Conservation (phyloP, 2,113 vertebrate genomes). For the Peucedramus taeniatus region DNA sequence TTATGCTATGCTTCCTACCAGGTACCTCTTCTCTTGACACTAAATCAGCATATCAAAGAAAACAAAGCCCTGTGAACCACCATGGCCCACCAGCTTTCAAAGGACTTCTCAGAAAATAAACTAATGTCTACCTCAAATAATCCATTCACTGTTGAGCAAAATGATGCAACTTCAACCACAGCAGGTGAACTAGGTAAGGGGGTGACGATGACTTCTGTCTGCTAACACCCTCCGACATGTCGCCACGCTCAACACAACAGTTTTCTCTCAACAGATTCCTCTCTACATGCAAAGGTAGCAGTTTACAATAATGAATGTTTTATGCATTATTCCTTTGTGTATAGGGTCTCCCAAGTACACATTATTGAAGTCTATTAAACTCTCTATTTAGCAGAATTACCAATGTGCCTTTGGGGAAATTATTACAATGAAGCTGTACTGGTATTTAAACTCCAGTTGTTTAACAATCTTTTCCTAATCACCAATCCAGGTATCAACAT, state of each 20-base stretch:
- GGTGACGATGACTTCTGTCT: neutral
- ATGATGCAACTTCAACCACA: neutral
- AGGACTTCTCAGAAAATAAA: conserved; percentile 4
- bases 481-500: conserved; percentile 60
- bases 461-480: conserved; percentile 70
- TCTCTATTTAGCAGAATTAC: conserved; percentile 78
- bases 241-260: neutral
- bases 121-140: neutral
- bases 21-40: neutral
- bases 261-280: conserved; percentile 59
- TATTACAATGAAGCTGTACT: conserved; percentile 64
- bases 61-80: neutral
- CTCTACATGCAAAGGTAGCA: conserved; percentile 71
- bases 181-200: conserved; percentile 1
- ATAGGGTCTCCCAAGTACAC: conserved; percentile 72
- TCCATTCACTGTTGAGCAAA: neutral
- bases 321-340: conserved; percentile 75
- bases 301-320: conserved; percentile 76
- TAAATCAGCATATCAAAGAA: neutral
- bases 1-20: neutral
- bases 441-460: conserved; percentile 75
- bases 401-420: conserved; percentile 73
- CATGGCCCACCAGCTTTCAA: fast-evolving
- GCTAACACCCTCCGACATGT: neutral
- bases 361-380: conserved; percentile 78